Evolutionary conservation across 2,113 vertebrate genomes (phyloP).

Genomic region (Onychorhynchus coronatus): DNA sequence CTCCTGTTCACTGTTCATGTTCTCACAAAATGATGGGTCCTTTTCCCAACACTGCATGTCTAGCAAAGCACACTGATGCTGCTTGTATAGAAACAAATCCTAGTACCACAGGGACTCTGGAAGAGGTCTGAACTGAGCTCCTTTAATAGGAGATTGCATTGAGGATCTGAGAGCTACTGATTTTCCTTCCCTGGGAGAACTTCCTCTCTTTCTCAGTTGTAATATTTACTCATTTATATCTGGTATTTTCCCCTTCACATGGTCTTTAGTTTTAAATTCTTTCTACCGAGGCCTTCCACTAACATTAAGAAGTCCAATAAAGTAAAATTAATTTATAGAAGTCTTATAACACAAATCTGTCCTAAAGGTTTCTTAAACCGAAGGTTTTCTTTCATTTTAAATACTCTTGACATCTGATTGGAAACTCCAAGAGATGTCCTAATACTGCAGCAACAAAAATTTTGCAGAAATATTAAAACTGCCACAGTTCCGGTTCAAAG

Average conservation of each 20-base stretch:
- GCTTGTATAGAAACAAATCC: neutral
- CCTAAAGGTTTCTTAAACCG: neutral
- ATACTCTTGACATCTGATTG: neutral
- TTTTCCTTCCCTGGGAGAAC: neutral
- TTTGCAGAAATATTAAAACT: neutral
- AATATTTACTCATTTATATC: neutral
- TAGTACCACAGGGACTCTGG: neutral
- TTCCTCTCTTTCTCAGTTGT: neutral
- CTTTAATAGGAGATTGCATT: neutral
- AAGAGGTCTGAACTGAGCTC: neutral
- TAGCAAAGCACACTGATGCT: neutral
- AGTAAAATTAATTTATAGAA: neutral
- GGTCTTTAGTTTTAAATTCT: neutral
- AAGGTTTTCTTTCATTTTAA: neutral
- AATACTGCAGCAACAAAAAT: neutral
- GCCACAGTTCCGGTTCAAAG: neutral
- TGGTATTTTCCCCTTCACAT: neutral
- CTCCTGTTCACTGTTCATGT: neutral
- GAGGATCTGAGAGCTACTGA: neutral
- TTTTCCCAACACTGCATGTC: fast-evolving
- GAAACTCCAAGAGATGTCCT: neutral
- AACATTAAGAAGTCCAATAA: neutral
- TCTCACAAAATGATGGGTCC: neutral
- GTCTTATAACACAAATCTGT: neutral
- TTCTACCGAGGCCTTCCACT: neutral